Evolutionary conservation across 2,888 invertebrate species (phyloP), one percentile per base, ranked within the genome.

Genomic region (Athripsodes cinereus): DNA sequence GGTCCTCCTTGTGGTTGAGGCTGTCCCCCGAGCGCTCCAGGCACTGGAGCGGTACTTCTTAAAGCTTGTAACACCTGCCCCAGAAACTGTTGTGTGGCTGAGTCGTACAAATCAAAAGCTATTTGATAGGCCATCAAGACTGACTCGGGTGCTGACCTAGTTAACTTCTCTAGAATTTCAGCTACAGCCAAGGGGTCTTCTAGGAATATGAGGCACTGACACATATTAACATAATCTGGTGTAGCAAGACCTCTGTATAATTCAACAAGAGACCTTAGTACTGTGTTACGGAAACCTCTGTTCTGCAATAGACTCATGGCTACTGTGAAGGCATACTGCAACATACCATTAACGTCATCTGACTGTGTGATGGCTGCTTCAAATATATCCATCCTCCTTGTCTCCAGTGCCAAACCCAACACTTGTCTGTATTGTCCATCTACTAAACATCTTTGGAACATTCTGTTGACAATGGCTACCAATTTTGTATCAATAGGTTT

Each of bases 121-220:
- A 99, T 96, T 78, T 99, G 99, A 75, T 96, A 99, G 0, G 96
- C 96, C 93, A 98, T 97, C 44, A 98, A 77, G 59, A 90, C 88
- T 64, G 86, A 87, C 63, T 92, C 89, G 74, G 82, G 78, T 35
- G 60, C 58, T 2, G 90, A 91, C 70, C 88, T 85, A 21, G 92
- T 89, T 0, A 98, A 78, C 73, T 90, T 92, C 69, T 96, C 95
- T 6, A 98, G 79, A 61, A 97, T 88, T 73, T 94, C 90, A 16
- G 96, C 96, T 0, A 97, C 96, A 22, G 94, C 88, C 18, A 90
- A 75, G 0, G 96, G 92, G 74, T 97, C 96, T 71, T 98, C 96
- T 50, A 98, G 77, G 72, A 96, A 97, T 66, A 98, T 98, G 58
- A 97, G 83, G 72, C 97, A 98, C 76, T 98, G 94, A 68, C 96